Evolutionary conservation across 2,888 invertebrate species (phyloP).

Genomic region (Macrosoma leucophasiata): DNA sequence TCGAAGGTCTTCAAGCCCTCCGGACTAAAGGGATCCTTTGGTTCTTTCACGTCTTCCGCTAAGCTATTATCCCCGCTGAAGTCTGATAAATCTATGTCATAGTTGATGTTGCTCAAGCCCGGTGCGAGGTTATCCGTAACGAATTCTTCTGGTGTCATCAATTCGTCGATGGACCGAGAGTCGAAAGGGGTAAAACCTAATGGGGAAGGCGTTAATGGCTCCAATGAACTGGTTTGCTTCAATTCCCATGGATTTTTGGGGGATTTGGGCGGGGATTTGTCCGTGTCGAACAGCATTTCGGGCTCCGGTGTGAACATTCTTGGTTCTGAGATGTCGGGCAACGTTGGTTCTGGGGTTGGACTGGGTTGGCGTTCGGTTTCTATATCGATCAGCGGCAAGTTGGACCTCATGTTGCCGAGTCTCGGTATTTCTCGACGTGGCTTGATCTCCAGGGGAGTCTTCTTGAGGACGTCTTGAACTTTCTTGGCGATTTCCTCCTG

Average conservation of each 20-base stretch:
- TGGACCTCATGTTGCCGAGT: constrained; percentile 42
- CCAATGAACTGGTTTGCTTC: constrained; percentile 59
- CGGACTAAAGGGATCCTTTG: constrained; percentile 76
- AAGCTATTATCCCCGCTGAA: constrained; percentile 83
- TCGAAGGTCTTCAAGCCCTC: constrained; percentile 49
- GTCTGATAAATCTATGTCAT: constrained; percentile 85
- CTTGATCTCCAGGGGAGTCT: constrained; percentile 81
- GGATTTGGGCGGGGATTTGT: constrained; percentile 51
- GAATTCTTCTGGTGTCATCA: constrained; percentile 78
- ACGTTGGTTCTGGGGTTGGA: constrained; percentile 9
- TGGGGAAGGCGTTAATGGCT: constrained; percentile 77
- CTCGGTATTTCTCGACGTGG: constrained; percentile 53
- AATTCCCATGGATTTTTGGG: constrained; percentile 51
- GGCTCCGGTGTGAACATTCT: too few species aligned
- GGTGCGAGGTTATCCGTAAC: constrained; percentile 70
- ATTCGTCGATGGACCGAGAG: constrained; percentile 74
- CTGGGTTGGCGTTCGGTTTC: constrained; percentile 22
- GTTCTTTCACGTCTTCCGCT: constrained; percentile 65
- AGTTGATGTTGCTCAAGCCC: constrained; percentile 82
- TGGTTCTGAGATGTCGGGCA: constrained; percentile 6
- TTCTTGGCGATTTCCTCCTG: constrained; percentile 84
- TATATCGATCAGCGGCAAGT: constrained; percentile 48
- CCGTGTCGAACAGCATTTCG: constrained; percentile 47
- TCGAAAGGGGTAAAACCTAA: constrained; percentile 74
- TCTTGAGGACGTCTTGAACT: constrained; percentile 81